These are phyloP conservation scores for Maniola hyperantus DNA, from an alignment of 2,888 invertebrate genomes.

Conservation along the genomic window DNA sequence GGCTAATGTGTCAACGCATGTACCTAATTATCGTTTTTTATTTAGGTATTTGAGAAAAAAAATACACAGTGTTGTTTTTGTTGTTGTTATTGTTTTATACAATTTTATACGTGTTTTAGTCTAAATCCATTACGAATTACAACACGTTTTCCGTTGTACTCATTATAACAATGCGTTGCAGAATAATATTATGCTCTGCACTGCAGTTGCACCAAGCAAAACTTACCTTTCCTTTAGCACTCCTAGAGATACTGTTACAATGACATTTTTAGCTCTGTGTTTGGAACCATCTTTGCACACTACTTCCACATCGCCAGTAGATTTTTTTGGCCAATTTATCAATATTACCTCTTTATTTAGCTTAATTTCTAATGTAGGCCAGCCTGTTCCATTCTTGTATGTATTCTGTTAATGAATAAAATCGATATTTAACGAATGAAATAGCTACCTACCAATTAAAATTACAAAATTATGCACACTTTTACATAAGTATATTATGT, in stretches of 20 bases:
- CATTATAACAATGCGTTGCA: too few relatives aligned
- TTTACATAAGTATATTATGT: too few relatives aligned
- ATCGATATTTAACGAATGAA: not conserved
- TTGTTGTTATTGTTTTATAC: too few relatives aligned
- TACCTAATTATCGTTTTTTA: too few relatives aligned
- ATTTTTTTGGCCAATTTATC: constrained; percentile 55
- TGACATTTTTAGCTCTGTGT: constrained; percentile 83
- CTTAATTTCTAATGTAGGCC: constrained; percentile 53
- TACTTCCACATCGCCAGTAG: constrained; percentile 57
- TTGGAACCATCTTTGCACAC: constrained; percentile 74
- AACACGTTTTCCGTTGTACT: too few relatives aligned
- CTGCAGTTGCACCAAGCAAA: too few relatives aligned
- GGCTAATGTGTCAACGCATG: too few relatives aligned
- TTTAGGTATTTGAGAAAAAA: too few relatives aligned
- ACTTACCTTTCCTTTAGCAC: constrained; percentile 83
- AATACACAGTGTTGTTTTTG: too few relatives aligned
- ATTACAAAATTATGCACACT: not conserved
- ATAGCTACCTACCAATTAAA: too few relatives aligned
- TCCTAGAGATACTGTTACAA: constrained; percentile 87
- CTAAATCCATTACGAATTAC: too few relatives aligned
- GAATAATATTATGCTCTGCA: too few relatives aligned
- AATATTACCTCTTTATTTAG: constrained; percentile 57
- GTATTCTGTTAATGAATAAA: constrained; percentile 53
- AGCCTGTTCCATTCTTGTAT: constrained; percentile 60
- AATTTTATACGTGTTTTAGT: not conserved